These are phyloP conservation scores for Melanocharis versteri DNA, from an alignment of 2,113 vertebrate genomes.

Conservation along the genomic window DNA sequence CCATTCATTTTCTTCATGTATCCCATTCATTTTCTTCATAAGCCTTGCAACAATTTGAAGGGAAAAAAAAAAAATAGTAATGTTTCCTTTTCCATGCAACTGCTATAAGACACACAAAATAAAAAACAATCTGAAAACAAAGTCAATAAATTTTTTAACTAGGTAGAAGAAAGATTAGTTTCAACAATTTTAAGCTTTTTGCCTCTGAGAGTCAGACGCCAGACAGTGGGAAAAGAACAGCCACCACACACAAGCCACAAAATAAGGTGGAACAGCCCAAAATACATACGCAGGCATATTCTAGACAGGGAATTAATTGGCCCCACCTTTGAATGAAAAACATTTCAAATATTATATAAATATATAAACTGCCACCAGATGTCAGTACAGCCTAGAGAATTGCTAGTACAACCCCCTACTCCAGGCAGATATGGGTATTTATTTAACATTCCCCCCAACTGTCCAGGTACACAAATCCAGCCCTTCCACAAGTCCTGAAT, in stretches of 20 bases:
- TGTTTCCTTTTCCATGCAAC: not conserved
- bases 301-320: not conserved
- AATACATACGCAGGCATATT: not conserved
- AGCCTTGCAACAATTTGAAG: not conserved
- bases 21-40: not conserved
- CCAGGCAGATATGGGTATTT: not conserved
- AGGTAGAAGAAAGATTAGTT: not conserved
- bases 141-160: not conserved
- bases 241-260: not conserved
- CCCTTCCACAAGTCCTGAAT: not conserved
- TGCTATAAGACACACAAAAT: not conserved
- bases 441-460: not conserved
- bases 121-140: not conserved
- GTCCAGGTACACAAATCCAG: not conserved
- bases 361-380: conserved; percentile 59
- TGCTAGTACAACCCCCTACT: not conserved
- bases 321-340: not conserved
- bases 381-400: conserved; percentile 60
- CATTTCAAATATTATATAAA: not conserved
- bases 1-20: not conserved
- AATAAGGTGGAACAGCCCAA: not conserved
- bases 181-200: not conserved
- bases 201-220: not conserved
- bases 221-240: not conserved
- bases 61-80: not conserved